A percentile compares a stretch with the other conserved stretches of the same genome.
Conservation (phyloP, 64 coral and sea anemone species). For the Montipora efflorescens region DNA sequence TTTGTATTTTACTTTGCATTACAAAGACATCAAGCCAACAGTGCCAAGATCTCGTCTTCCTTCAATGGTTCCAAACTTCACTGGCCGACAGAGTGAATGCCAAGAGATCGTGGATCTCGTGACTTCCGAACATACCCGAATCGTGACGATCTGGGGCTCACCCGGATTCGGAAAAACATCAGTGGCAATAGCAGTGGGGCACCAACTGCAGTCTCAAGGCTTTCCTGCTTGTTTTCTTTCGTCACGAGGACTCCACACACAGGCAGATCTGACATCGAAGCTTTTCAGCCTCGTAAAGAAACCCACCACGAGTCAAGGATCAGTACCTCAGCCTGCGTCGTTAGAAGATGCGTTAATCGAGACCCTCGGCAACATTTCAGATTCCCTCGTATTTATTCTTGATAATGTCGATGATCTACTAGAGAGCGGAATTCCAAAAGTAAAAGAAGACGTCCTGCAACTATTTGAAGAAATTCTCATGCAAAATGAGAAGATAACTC, state of each 20-base stretch:
- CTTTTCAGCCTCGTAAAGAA: not conserved
- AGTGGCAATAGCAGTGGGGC: conserved; percentile 35
- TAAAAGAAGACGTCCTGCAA: not conserved
- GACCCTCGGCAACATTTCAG: not conserved
- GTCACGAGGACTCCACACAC: conserved; percentile 19
- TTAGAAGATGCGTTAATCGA: not conserved
- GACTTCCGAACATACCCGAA: not conserved
- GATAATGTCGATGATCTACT: conserved; percentile 62
- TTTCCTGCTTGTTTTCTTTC: conserved; percentile 40
- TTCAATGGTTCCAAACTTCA: conserved; percentile 25
- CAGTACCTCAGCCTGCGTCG: not conserved
- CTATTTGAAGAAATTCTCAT: not conserved
- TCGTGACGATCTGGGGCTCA: conserved; percentile 54
- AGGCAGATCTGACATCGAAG: conserved; percentile 9
- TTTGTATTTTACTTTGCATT: not conserved
- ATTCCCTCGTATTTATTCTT: not conserved
- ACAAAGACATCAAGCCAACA: not conserved
- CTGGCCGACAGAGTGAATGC: conserved; percentile 40
- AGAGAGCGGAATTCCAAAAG: not conserved
- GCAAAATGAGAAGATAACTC: not conserved
- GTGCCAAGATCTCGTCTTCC: not conserved
- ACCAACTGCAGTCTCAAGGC: conserved; percentile 16
- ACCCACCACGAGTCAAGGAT: not conserved
- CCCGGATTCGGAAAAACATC: conserved; percentile 64
- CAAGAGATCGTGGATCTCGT: not conserved